Percentiles rank a stretch among this genome's conserved stretches.
Conservation (phyloP, 2,888 invertebrate genomes). For the Mythimna ferrago region DNA sequence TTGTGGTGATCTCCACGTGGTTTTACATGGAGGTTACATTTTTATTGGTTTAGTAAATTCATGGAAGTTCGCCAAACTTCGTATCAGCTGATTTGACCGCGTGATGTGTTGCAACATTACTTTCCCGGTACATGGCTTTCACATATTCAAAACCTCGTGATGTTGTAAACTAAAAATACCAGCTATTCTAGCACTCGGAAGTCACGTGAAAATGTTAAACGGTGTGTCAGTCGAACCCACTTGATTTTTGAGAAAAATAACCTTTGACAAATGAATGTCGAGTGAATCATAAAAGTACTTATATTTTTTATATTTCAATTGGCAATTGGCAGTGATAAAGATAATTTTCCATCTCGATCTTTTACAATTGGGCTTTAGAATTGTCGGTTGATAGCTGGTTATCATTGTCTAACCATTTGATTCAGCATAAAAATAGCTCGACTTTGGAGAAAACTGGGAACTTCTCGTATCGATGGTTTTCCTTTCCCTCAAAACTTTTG, state of each 20-base stretch:
- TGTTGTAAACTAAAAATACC: slow-evolving; percentile 53
- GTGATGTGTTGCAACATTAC: slow-evolving; percentile 70
- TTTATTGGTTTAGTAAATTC: slow-evolving; percentile 55
- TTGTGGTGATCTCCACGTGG: slow-evolving; percentile 51
- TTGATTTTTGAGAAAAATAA: slow-evolving; percentile 15
- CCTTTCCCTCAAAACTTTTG: too few species aligned
- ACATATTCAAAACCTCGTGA: slow-evolving; percentile 47
- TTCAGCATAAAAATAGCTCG: background rate
- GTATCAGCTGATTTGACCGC: slow-evolving; percentile 79
- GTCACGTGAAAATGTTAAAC: slow-evolving; percentile 46
- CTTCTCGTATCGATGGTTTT: background rate
- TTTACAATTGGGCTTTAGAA: background rate
- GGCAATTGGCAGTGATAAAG: slow-evolving; percentile 7
- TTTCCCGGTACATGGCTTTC: slow-evolving; percentile 36
- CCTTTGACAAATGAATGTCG: slow-evolving; percentile 7
- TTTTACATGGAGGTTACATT: slow-evolving; percentile 41
- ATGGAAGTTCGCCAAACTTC: slow-evolving; percentile 78
- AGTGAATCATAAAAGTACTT: slow-evolving; percentile 23
- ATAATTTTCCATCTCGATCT: background rate
- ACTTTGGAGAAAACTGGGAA: slow-evolving; percentile 20
- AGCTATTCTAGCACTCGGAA: slow-evolving; percentile 14
- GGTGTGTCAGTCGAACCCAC: slow-evolving; percentile 29
- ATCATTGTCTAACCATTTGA: background rate
- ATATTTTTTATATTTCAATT: slow-evolving; percentile 5
- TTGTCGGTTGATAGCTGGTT: slow-evolving; percentile 1